Evolutionary conservation across 2,113 vertebrate genomes (phyloP).

Genomic region (Colaptes auratus): DNA sequence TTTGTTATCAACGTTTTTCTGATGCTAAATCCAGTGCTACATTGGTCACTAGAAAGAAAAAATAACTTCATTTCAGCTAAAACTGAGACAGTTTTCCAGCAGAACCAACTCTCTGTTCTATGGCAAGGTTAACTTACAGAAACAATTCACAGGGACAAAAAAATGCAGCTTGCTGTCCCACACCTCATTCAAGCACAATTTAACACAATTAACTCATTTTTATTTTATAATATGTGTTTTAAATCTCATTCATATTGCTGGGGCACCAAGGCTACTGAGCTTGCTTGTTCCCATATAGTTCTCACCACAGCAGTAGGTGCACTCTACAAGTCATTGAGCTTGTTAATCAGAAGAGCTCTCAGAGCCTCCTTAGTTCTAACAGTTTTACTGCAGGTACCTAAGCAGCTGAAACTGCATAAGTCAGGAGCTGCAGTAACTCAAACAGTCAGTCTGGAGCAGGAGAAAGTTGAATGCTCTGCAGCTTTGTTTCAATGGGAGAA

Average conservation of each 20-base stretch:
- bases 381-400: constrained; percentile 28
- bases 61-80: neutral
- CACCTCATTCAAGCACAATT: neutral
- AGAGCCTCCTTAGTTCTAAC: constrained; percentile 8
- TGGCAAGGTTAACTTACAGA: neutral
- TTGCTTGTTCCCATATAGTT: neutral
- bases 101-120: neutral
- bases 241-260: neutral
- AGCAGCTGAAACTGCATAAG: neutral
- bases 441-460: neutral
- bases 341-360: constrained; percentile 43
- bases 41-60: neutral
- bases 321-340: neutral
- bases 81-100: neutral
- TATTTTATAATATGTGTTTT: neutral
- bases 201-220: neutral
- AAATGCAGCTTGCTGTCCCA: neutral
- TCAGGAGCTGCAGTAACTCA: constrained; percentile 19
- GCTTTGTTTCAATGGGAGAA: neutral
- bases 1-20: neutral
- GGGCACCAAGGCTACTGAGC: neutral
- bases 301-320: neutral
- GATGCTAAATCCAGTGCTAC: neutral
- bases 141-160: neutral
- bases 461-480: neutral